Percentiles rank a stretch among this genome's conserved stretches.
These are phyloP conservation scores for Epinephelus malabaricus DNA, from an alignment of 2,797 vertebrate species.

Conservation along the genomic window DNA sequence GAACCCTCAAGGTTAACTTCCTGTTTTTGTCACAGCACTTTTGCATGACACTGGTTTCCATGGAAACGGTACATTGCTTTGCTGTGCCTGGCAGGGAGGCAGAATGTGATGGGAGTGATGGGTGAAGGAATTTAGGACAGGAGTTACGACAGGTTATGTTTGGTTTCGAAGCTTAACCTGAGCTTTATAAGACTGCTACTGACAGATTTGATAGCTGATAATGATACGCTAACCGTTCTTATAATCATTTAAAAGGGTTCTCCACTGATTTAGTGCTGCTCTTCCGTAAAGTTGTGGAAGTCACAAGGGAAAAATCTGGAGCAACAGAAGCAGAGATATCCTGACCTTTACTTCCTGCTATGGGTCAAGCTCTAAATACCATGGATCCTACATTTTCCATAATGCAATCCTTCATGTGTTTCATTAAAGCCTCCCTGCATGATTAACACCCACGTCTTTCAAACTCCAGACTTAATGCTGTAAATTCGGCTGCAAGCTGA, in stretches of 20 bases:
- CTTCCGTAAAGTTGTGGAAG: background rate
- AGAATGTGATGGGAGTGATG: constrained; percentile 11
- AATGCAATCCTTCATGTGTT: too few species aligned
- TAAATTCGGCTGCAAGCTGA: too few species aligned
- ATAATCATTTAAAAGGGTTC: background rate
- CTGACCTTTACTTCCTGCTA: background rate
- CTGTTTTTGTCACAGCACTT: constrained; percentile 70
- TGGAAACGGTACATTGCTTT: constrained; percentile 26
- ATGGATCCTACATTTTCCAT: too few species aligned
- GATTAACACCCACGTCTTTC: too few species aligned
- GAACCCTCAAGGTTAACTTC: constrained; percentile 60
- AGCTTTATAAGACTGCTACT: background rate
- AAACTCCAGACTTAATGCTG: too few species aligned
- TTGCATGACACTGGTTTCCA: constrained; percentile 33
- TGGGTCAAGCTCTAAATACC: too few species aligned
- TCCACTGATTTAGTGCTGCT: background rate
- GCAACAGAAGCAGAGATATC: background rate
- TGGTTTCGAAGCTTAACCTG: constrained; percentile 11
- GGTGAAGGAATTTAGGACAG: background rate
- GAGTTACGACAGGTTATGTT: background rate
- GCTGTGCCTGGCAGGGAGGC: constrained; percentile 7
- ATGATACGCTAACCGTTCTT: too few species aligned
- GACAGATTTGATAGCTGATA: too few species aligned
- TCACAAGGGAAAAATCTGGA: background rate
- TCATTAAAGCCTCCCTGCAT: too few species aligned